These are phyloP conservation scores for Malurus alboscapulatus DNA, from an alignment of 2,113 vertebrate genomes.

Conservation along the genomic window DNA sequence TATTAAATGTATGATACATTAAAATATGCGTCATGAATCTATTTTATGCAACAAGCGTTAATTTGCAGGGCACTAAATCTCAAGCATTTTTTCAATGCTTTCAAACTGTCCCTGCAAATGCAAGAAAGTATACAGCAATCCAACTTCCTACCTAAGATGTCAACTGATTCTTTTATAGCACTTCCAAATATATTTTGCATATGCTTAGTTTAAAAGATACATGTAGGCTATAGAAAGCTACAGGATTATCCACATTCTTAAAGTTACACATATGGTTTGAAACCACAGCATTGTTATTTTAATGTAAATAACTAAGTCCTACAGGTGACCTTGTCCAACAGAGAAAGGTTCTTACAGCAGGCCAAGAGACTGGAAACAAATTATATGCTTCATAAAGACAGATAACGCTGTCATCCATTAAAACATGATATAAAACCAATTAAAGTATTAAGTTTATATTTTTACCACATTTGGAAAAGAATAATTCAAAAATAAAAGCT, in stretches of 20 bases:
- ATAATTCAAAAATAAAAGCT: not conserved
- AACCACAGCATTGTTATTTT: not conserved
- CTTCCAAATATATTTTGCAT: conserved; percentile 22
- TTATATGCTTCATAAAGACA: not conserved
- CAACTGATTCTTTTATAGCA: not conserved
- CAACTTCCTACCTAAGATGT: not conserved
- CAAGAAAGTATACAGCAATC: not conserved
- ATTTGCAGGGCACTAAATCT: not conserved
- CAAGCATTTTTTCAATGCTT: not conserved
- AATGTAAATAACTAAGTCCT: conserved; percentile 9
- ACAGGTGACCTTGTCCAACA: conserved; percentile 15
- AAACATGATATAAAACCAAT: not conserved
- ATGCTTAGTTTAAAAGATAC: not conserved
- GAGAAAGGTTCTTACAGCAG: not conserved
- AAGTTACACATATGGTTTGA: not conserved
- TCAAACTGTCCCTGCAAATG: not conserved
- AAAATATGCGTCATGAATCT: not conserved
- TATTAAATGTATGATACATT: not conserved
- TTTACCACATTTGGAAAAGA: not conserved
- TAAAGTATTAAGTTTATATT: conserved; percentile 37
- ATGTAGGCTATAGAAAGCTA: conserved; percentile 10
- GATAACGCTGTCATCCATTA: not conserved
- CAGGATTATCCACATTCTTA: not conserved
- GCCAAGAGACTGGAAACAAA: conserved; percentile 13
- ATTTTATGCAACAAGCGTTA: not conserved